A percentile compares a stretch with the other conserved stretches of the same genome.
These are phyloP conservation scores for Leucophenga montana DNA, from an alignment of 2,888 invertebrate species.

Conservation along the genomic window DNA sequence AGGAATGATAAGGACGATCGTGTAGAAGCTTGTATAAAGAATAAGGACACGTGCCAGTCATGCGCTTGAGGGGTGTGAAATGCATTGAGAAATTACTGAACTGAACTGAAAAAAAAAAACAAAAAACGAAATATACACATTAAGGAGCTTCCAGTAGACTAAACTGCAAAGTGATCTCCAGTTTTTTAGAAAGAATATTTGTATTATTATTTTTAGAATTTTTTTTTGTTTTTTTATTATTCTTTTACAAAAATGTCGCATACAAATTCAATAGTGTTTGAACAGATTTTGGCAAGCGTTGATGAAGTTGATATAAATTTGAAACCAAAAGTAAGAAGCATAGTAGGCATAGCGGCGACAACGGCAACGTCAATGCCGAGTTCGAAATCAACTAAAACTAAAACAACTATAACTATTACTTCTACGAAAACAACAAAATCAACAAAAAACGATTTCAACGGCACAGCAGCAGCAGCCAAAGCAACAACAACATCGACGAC, in stretches of 20 bases:
- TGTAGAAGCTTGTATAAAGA: slow-evolving; percentile 9
- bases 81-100: not conserved
- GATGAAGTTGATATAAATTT: slow-evolving; percentile 16
- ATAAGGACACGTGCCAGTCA: slow-evolving; percentile 16
- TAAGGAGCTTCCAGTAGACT: not conserved
- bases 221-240: not conserved
- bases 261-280: slow-evolving; percentile 6
- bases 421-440: not conserved
- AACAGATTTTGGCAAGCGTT: slow-evolving; percentile 6
- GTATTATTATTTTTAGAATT: not conserved
- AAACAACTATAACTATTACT: slow-evolving; percentile 13
- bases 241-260: slow-evolving; percentile 6
- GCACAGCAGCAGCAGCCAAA: not conserved
- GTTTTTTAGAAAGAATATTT: not conserved
- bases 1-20: slow-evolving; percentile 15
- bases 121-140: not conserved
- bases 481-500: too few species aligned
- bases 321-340: not conserved
- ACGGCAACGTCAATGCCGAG: not conserved
- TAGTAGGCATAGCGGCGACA: slow-evolving; percentile 1
- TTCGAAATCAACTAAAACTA: not conserved
- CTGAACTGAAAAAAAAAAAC: not conserved
- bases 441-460: not conserved
- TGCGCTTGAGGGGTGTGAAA: not conserved
- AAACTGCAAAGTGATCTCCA: not conserved